Evolutionary conservation across 2,888 invertebrate species (phyloP).

Genomic region (Dicycla oo): DNA sequence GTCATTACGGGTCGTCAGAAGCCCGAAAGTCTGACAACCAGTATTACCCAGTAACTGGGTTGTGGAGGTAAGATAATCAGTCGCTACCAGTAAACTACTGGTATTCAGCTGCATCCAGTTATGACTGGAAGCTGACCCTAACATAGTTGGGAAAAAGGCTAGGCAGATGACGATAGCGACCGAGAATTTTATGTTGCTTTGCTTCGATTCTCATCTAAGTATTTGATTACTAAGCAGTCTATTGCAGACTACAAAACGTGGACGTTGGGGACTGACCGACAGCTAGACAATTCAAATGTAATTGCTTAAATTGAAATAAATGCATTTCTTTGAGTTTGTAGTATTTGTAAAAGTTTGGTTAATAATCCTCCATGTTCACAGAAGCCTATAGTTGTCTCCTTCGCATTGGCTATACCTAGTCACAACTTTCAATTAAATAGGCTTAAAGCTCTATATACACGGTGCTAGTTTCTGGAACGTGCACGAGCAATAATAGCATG

Average conservation of each 20-base stretch:
- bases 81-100: too few relatives aligned
- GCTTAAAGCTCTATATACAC: too few relatives aligned
- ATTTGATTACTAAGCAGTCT: conserved; percentile 3
- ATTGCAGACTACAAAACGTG: not conserved
- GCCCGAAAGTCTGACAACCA: too few relatives aligned
- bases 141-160: too few relatives aligned
- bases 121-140: too few relatives aligned
- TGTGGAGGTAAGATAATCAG: too few relatives aligned
- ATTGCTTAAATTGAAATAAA: not conserved
- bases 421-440: not conserved
- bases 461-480: too few relatives aligned
- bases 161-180: not conserved
- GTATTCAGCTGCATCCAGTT: too few relatives aligned
- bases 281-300: not conserved
- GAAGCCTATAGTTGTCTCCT: not conserved
- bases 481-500: too few relatives aligned
- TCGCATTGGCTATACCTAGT: not conserved
- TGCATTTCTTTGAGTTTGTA: not conserved
- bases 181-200: not conserved
- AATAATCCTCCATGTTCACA: not conserved
- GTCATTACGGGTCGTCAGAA: too few relatives aligned
- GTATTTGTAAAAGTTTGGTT: not conserved
- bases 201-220: not conserved
- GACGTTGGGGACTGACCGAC: not conserved
- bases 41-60: too few relatives aligned